phyloP scores from a whole-genome alignment of 92 coral and sea anemone species.

The Epizoanthus illoricatus region DNA sequence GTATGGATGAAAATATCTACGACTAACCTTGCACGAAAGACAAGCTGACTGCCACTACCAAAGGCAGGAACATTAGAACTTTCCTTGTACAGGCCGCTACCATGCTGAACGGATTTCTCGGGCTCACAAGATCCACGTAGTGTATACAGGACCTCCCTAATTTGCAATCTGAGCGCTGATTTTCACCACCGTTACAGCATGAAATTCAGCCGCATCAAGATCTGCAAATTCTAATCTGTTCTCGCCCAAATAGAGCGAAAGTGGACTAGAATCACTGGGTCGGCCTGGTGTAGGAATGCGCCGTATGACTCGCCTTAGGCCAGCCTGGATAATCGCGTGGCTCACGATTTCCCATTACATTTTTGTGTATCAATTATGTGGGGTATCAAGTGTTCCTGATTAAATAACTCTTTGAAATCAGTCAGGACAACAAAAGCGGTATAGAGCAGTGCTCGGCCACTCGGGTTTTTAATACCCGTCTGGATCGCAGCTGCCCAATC shows the following conservation, averaged over 20 bases:
- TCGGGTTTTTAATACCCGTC: too few species aligned
- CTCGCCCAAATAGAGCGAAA: conserved; percentile 44
- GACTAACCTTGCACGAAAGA: conserved; percentile 33
- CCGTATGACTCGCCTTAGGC: conserved; percentile 51
- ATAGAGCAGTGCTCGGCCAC: conserved; percentile 20
- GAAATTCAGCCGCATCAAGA: conserved; percentile 45
- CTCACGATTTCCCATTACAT: conserved; percentile 41
- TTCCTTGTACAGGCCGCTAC: conserved; percentile 30
- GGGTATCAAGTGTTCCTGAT: conserved; percentile 69
- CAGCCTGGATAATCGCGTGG: conserved; percentile 45
- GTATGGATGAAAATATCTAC: too few species aligned
- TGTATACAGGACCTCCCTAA: conserved; percentile 32
- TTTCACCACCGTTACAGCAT: conserved; percentile 38
- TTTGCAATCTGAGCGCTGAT: conserved; percentile 38
- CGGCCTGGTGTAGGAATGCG: conserved; percentile 57
- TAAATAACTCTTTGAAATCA: conserved; percentile 65
- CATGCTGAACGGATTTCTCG: conserved; percentile 28
- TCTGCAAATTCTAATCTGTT: conserved; percentile 22
- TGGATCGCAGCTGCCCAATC: too few species aligned
- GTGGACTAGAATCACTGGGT: conserved; percentile 55
- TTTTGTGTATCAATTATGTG: conserved; percentile 57
- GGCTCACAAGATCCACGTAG: conserved; percentile 24
- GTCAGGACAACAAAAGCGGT: conserved; percentile 78
- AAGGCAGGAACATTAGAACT: conserved; percentile 8
- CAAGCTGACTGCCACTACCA: conserved; percentile 15